phyloP scores from a whole-genome alignment of 92 coral and sea anemone genomes.

The Pocillopora meandrina region DNA sequence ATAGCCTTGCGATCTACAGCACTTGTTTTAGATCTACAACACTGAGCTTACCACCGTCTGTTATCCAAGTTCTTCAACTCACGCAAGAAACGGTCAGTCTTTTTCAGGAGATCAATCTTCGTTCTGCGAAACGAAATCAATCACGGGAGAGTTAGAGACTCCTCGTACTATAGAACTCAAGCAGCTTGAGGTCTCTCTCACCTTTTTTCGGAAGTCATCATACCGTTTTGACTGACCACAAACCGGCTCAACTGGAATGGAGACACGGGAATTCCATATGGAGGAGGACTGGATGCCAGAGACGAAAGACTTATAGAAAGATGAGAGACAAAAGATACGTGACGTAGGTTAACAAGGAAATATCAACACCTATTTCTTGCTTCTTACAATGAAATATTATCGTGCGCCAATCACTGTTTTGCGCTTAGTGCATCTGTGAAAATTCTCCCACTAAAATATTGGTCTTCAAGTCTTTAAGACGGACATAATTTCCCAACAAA shows the following conservation, averaged over 20 bases:
- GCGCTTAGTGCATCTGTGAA: too few relatives aligned
- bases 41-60: slow-evolving; percentile 77
- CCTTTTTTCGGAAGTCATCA: slow-evolving; percentile 96
- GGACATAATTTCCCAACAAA: too few relatives aligned
- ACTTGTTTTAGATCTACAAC: too few relatives aligned
- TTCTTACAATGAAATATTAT: too few relatives aligned
- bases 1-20: too few relatives aligned
- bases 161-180: background rate
- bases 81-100: slow-evolving; percentile 87
- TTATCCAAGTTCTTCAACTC: slow-evolving; percentile 92
- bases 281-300: slow-evolving; percentile 71
- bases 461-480: too few relatives aligned
- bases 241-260: slow-evolving; percentile 96
- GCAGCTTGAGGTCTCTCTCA: slow-evolving; percentile 11
- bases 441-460: too few relatives aligned
- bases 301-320: slow-evolving; percentile 52
- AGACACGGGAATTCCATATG: slow-evolving; percentile 79
- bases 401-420: too few relatives aligned
- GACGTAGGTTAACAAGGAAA: background rate
- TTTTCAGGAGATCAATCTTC: slow-evolving; percentile 83
- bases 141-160: too few relatives aligned
- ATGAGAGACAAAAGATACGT: background rate
- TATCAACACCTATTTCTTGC: too few relatives aligned
- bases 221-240: slow-evolving; percentile 87
- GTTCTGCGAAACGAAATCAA: slow-evolving; percentile 51